Base-by-base conservation (phyloP, 2,888 invertebrate species). In the Protodeltote pygarga region DNA sequence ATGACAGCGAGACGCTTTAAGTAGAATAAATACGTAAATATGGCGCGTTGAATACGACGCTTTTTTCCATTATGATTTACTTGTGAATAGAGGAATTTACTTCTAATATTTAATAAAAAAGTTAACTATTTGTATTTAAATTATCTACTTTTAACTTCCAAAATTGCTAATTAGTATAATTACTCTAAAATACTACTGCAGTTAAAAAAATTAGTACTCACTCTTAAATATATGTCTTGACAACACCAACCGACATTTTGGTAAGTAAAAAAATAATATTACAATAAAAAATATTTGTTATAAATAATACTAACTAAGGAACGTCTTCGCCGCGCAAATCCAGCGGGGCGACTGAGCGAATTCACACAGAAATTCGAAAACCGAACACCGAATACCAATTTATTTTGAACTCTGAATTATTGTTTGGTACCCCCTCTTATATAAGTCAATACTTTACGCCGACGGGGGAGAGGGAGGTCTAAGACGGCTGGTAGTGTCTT, bases 291-390 rank as follows among this genome's bases (percentile, higher is more conserved):
- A 41, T 47, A 59, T 41, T 35, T 47, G n/a, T 39, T 25, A 28
- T 33, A 47, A 53, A 32, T 29, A 53, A 42, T 60, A 48, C 61
- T 60, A 49, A 60, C 61, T 61, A 37, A 8, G 1, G 0, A 14
- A 60, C 78, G 80, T 77, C 73, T 63, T 41, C 41, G 33, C 73
- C 14, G 48, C 51, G 23, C 66, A 57, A 44, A 51, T 65, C 54
- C 61, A 62, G 73, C 52, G 70, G 76, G 74, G 71, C 75, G 68
- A 88, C 89, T 88, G 81, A 59, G 77, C 79, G n/a, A 72, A 54
- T 35, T 45, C 17, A 54, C 38, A 41, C 42, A 40, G 53, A 50
- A 45, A 61, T 53, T 55, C 65, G 50, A 63, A 70, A 68, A 62
- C 71, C 62, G 65, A 76, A 80, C 69, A 71, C 67, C 34, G 61